These are phyloP conservation scores for Gymnosoma rotundatum DNA, from an alignment of 2,888 invertebrate species.

Conservation along the genomic window DNA sequence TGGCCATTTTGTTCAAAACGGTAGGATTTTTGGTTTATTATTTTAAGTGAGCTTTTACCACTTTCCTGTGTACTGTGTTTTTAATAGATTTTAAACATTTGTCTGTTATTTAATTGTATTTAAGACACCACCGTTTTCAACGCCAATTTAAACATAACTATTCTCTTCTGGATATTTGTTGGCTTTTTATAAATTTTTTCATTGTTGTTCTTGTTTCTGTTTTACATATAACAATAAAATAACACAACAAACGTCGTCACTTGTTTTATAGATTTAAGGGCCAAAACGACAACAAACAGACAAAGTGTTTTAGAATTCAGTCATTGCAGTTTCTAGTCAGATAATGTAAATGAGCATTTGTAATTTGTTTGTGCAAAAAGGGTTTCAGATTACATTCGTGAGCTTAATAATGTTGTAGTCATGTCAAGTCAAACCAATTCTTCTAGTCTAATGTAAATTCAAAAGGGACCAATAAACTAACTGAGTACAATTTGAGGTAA, in stretches of 20 bases:
- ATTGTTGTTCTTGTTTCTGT: slow-evolving; percentile 50
- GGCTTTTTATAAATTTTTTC: slow-evolving; percentile 68
- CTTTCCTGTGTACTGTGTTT: neutral
- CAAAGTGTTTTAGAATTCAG: slow-evolving; percentile 54
- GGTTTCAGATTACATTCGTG: slow-evolving; percentile 77
- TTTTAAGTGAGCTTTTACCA: neutral
- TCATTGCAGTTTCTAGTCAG: slow-evolving; percentile 19
- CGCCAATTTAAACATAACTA: slow-evolving; percentile 66
- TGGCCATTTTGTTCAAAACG: neutral
- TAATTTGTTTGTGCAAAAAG: slow-evolving; percentile 46
- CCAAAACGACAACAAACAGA: slow-evolving; percentile 69
- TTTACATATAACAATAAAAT: slow-evolving; percentile 43
- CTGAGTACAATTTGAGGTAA: slow-evolving; percentile 70
- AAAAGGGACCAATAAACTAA: slow-evolving; percentile 44
- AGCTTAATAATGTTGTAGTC: slow-evolving; percentile 34
- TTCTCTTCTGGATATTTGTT: slow-evolving; percentile 66
- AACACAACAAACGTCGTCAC: slow-evolving; percentile 39
- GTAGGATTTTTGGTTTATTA: neutral
- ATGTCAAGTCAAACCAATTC: slow-evolving; percentile 36
- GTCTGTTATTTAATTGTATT: slow-evolving; percentile 36
- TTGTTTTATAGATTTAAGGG: slow-evolving; percentile 52
- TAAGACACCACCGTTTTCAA: slow-evolving; percentile 65
- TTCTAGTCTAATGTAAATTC: slow-evolving; percentile 16
- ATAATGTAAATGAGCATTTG: slow-evolving; percentile 9
- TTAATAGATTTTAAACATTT: slow-evolving; percentile 1